These are phyloP conservation scores for Corythornis cristatus DNA, from an alignment of 2,113 vertebrate genomes.

Conservation along the genomic window DNA sequence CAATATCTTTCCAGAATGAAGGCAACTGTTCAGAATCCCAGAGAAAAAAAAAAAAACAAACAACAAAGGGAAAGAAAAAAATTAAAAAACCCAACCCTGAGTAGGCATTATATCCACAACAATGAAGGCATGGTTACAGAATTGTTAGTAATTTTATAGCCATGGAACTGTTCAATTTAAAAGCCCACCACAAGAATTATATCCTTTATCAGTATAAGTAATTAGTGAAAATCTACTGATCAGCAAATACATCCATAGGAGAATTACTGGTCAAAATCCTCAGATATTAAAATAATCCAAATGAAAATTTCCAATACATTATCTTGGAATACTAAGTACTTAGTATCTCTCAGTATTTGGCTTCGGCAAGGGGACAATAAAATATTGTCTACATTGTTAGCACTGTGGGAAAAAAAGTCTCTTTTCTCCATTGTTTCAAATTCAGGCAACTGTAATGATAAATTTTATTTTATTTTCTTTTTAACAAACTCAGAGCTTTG, in stretches of 20 bases:
- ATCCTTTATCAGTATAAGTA: background rate
- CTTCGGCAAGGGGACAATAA: background rate
- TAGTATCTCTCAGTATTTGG: background rate
- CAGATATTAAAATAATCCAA: background rate
- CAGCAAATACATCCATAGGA: background rate
- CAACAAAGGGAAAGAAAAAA: background rate
- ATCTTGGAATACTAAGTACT: background rate
- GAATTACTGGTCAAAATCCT: background rate
- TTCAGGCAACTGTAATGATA: background rate
- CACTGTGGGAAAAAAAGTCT: background rate
- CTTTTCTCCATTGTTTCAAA: background rate
- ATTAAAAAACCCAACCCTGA: fast-evolving
- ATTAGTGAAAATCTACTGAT: background rate
- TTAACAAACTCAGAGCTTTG: background rate
- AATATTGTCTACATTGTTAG: background rate
- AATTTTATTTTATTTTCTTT: background rate
- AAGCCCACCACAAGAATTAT: background rate
- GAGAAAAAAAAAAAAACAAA: background rate
- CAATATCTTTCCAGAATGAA: background rate
- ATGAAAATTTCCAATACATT: background rate
- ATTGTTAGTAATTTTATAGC: background rate
- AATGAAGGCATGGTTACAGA: background rate
- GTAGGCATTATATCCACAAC: fast-evolving
- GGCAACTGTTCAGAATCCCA: background rate
- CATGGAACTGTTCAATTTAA: background rate